These are phyloP conservation scores for Pangasius djambal DNA, from an alignment of 2,797 vertebrate genomes.

Conservation along the genomic window DNA sequence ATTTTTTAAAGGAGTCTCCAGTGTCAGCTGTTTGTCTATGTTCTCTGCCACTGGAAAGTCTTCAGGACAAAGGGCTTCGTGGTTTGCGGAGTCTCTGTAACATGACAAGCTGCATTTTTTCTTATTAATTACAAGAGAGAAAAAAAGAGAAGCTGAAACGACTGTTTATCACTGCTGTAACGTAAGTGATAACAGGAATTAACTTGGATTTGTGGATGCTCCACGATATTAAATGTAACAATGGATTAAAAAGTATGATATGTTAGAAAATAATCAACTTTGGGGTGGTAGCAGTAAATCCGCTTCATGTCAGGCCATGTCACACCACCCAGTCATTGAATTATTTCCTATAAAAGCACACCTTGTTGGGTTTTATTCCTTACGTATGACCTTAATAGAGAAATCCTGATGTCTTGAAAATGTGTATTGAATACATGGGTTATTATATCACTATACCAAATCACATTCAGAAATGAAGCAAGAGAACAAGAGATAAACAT, in stretches of 20 bases:
- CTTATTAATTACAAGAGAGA: not conserved
- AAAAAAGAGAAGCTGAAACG: not conserved
- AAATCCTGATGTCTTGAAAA: not conserved
- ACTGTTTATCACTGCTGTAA: not conserved
- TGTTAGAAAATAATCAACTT: not conserved
- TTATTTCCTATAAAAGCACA: not conserved
- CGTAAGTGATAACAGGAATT: not conserved
- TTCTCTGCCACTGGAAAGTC: too few species aligned
- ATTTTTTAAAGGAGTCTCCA: not conserved
- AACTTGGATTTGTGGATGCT: not conserved
- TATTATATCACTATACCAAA: not conserved
- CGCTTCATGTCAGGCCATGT: not conserved
- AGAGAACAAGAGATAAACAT: not conserved
- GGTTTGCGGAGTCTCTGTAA: not conserved
- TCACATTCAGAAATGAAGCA: not conserved
- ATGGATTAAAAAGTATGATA: not conserved
- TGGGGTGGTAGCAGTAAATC: not conserved
- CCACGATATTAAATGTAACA: not conserved
- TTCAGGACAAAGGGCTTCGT: not conserved
- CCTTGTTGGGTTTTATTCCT: not conserved
- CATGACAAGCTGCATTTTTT: not conserved
- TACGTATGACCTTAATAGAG: not conserved
- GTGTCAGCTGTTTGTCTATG: too few species aligned
- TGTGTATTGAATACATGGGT: not conserved
- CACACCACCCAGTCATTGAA: not conserved